phyloP scores from a whole-genome alignment of 30 jellyfish, hydroid and myxozoan species.

The Aurelia coerulea region DNA sequence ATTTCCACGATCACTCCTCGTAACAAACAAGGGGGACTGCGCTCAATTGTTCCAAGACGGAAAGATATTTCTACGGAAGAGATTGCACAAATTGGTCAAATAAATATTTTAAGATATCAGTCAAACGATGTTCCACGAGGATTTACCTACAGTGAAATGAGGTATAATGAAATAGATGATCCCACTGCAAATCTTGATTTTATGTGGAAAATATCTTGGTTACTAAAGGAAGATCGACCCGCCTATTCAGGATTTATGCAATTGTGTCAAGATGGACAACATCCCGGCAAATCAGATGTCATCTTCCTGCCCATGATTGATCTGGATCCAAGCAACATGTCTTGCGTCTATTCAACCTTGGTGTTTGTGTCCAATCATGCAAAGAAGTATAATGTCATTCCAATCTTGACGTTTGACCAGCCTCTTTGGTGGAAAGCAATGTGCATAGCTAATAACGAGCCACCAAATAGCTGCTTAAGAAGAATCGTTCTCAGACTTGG shows the following conservation, averaged over 20 bases:
- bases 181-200: not conserved
- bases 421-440: slow-evolving; percentile 66
- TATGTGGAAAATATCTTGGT: slow-evolving; percentile 15
- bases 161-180: not conserved
- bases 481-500: no score
- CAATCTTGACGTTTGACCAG: slow-evolving; percentile 59
- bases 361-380: slow-evolving; percentile 21
- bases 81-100: not conserved
- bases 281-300: slow-evolving; percentile 34
- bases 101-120: not conserved
- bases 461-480: no score
- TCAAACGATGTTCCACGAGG: not conserved
- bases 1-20: not conserved
- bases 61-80: not conserved
- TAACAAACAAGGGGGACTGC: no score
- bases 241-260: slow-evolving; percentile 62
- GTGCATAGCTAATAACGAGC: no score
- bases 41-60: not conserved
- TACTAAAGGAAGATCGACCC: slow-evolving; percentile 17
- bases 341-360: slow-evolving; percentile 48
- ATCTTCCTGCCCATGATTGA: no score
- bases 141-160: no score
- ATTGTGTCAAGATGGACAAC: slow-evolving; percentile 27
- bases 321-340: slow-evolving; percentile 23
- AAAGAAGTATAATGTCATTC: not conserved